Conservation (phyloP, 37 sponge, comb jelly and placozoan genomes). For the Haliclona indistincta region DNA sequence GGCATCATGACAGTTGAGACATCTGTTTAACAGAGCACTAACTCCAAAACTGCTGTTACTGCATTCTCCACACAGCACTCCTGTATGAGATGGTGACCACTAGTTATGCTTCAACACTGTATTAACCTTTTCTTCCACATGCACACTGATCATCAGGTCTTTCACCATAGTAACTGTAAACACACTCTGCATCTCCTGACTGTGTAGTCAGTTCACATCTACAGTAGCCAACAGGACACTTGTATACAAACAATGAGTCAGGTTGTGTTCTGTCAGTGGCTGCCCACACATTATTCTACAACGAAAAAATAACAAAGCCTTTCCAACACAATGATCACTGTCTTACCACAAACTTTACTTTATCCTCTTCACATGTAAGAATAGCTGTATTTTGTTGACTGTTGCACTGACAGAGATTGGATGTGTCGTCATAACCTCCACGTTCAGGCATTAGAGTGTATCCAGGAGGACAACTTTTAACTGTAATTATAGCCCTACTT, state of each 20-base stretch:
- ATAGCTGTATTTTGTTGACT: too few species aligned
- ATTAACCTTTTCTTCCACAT: conserved; percentile 8
- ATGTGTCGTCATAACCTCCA: too few species aligned
- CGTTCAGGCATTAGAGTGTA: too few species aligned
- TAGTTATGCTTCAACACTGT: background rate
- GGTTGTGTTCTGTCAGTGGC: background rate
- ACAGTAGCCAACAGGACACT: conserved; percentile 21
- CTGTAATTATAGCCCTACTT: too few species aligned
- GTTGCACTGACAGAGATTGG: too few species aligned
- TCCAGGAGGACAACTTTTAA: too few species aligned
- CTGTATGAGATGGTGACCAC: conserved; percentile 8
- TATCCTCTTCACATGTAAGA: too few species aligned
- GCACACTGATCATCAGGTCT: conserved; percentile 4
- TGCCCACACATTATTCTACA: background rate
- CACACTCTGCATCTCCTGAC: background rate
- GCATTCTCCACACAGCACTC: conserved; percentile 70
- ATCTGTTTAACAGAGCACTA: conserved; percentile 55
- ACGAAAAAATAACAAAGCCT: too few species aligned
- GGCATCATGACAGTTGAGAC: conserved; percentile 50
- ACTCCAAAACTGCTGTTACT: conserved; percentile 45
- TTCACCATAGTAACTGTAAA: background rate
- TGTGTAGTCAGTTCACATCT: background rate
- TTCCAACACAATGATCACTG: background rate
- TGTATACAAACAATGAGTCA: background rate
- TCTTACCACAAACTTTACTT: too few species aligned